Base-by-base conservation (phyloP, 2,888 invertebrate genomes). In the Drosophila paranaensis region DNA sequence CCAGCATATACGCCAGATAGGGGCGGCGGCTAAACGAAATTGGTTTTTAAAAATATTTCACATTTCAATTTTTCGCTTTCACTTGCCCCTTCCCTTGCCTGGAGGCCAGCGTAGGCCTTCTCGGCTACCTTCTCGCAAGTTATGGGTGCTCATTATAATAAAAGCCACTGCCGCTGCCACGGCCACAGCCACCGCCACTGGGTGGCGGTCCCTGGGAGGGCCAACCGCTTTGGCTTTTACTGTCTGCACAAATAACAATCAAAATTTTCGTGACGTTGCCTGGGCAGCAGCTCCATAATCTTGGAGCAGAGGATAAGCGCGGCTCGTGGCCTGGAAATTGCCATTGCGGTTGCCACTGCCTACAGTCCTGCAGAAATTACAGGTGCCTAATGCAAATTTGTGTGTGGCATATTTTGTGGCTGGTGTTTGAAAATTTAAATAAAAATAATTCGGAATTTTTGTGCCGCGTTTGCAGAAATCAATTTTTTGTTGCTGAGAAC, bases 41-140 rank as follows among this genome's bases (percentile, higher is more conserved):
- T 91, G 91, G 87, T 90, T 91, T 90, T 90, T 82, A 78, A 90
- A 91, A 88, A 90, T 91, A 81, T 90, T 90, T 84, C 85, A 84
- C 82, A 85, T 82, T 85, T 83, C 81, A 89, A 90, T 88, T 90
- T 90, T 80, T 85, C 63, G 62, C 70, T 46, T 56, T 65, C 63
- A 53, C 16, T 56, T 16, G 35, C 35, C 57, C 51, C 63, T 11
- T 10, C 69, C 53, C 11, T 16, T 13, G 20, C 45, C 35, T 13
- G 11, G 14, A 35, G 43, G 43, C 25, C 42, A 57, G 30, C 25
- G 33, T 56, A 48, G 60, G 65, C 77, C 48, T 53, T 55, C 63
- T 43, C 60, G 64, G 61, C 73, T 70, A 83, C 81, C 88, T 82
- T 78, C 60, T 43, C 65, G 69, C 68, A 86, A 86, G 78, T 82